Evolutionary conservation across 2,888 invertebrate species (phyloP).

Genomic region (Dasypogon diadema): DNA sequence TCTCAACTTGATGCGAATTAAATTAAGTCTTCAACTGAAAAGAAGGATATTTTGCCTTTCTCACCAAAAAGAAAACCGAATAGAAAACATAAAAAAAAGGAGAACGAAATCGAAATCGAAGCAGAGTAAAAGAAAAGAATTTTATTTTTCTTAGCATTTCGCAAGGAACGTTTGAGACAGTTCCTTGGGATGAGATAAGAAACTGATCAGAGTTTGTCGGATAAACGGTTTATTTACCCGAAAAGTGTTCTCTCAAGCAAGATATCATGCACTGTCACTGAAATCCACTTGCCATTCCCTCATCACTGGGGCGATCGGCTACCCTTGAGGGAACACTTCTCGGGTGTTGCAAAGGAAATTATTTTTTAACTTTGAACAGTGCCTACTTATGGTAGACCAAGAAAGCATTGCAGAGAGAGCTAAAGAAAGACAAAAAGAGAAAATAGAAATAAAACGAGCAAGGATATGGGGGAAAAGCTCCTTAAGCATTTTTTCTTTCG

Average conservation of each 20-base stretch:
- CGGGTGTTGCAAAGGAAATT: background rate
- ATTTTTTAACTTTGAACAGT: constrained; percentile 1
- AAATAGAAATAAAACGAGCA: background rate
- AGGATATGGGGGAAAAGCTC: constrained; percentile 30
- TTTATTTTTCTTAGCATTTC: constrained; percentile 1
- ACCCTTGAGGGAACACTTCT: constrained; percentile 41
- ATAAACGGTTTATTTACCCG: constrained; percentile 8
- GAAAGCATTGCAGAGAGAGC: constrained; percentile 28
- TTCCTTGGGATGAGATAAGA: background rate
- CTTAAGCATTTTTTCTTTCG: constrained; percentile 26
- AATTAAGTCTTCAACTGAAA: constrained; percentile 25
- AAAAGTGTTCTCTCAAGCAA: constrained; percentile 36
- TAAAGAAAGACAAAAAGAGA: constrained; percentile 7
- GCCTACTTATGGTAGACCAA: constrained; percentile 1
- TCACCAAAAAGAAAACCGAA: constrained; percentile 42
- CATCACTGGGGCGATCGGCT: background rate
- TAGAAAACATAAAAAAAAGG: constrained; percentile 14
- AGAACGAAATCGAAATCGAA: constrained; percentile 25
- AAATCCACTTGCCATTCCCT: background rate
- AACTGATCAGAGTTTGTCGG: constrained; percentile 1
- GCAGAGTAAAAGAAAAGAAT: constrained; percentile 11
- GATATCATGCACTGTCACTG: background rate
- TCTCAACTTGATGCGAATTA: background rate
- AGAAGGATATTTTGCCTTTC: constrained; percentile 48
- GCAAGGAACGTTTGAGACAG: background rate